Percentiles rank a stretch among this genome's conserved stretches.
These are phyloP conservation scores for Panthera leo DNA, from an alignment of 2,113 vertebrate genomes.

Conservation along the genomic window DNA sequence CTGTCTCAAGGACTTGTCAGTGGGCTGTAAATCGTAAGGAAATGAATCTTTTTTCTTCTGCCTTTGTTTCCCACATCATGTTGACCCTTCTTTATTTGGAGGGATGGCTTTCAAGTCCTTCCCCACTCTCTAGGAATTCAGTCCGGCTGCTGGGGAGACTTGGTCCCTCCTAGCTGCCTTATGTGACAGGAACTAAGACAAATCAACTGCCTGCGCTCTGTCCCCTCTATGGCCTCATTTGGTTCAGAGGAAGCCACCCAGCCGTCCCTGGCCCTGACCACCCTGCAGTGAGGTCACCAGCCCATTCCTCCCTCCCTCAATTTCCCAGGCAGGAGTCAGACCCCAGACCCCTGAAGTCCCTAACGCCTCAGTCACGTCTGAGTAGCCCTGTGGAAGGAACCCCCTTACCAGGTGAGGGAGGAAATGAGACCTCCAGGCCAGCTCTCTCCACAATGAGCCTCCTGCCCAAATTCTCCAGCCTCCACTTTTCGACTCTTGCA, in stretches of 20 bases:
- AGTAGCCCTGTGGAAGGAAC: background rate
- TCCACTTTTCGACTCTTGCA: background rate
- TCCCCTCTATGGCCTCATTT: background rate
- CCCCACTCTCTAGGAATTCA: background rate
- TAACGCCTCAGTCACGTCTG: background rate
- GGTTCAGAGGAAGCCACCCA: background rate
- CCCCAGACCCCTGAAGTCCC: background rate
- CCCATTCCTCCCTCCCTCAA: background rate
- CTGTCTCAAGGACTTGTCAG: too few relatives aligned
- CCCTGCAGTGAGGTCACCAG: background rate
- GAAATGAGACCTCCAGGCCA: background rate
- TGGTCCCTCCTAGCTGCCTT: background rate
- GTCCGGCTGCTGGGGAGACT: background rate
- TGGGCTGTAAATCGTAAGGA: too few relatives aligned
- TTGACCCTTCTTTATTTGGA: background rate
- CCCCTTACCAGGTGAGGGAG: background rate
- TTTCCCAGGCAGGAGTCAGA: background rate
- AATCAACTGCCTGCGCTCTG: background rate
- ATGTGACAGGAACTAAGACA: background rate
- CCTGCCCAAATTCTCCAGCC: too few relatives aligned
- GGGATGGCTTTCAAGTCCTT: background rate
- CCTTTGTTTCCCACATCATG: too few relatives aligned
- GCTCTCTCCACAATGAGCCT: background rate
- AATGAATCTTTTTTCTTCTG: too few relatives aligned
- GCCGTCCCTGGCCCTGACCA: too few relatives aligned